phyloP scores from a whole-genome alignment of 2,888 invertebrate species.

The Diarsia dahlii region DNA sequence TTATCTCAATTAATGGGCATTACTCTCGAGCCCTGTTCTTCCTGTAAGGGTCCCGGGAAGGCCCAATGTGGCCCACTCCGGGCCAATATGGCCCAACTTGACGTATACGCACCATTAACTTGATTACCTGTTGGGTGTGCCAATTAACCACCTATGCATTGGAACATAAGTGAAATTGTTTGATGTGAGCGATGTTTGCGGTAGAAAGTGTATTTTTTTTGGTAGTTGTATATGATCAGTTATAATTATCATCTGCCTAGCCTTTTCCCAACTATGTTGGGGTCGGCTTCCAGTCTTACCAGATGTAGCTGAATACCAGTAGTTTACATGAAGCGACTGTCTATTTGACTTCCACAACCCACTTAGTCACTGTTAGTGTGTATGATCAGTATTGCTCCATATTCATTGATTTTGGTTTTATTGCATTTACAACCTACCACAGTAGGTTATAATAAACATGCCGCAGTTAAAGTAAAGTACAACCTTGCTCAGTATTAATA shows the following conservation, averaged over 20 bases:
- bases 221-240: background rate
- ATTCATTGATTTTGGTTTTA: background rate
- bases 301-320: too few relatives aligned
- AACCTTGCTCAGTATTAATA: background rate
- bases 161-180: constrained; percentile 3
- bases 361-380: too few relatives aligned
- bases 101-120: constrained; percentile 52
- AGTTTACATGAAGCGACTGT: too few relatives aligned
- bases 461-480: background rate
- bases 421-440: background rate
- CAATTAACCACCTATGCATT: constrained; percentile 49
- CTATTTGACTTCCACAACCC: too few relatives aligned
- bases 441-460: background rate
- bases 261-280: too few relatives aligned
- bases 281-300: too few relatives aligned
- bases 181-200: background rate
- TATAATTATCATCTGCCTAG: too few relatives aligned
- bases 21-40: constrained; percentile 28
- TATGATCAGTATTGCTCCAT: background rate
- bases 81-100: constrained; percentile 32
- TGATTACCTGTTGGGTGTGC: constrained; percentile 56
- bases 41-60: constrained; percentile 35
- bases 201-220: background rate
- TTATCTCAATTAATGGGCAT: constrained; percentile 51
- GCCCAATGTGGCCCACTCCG: background rate